These are phyloP conservation scores for Chaenocephalus aceratus DNA, from an alignment of 2,113 vertebrate species.

Conservation along the genomic window DNA sequence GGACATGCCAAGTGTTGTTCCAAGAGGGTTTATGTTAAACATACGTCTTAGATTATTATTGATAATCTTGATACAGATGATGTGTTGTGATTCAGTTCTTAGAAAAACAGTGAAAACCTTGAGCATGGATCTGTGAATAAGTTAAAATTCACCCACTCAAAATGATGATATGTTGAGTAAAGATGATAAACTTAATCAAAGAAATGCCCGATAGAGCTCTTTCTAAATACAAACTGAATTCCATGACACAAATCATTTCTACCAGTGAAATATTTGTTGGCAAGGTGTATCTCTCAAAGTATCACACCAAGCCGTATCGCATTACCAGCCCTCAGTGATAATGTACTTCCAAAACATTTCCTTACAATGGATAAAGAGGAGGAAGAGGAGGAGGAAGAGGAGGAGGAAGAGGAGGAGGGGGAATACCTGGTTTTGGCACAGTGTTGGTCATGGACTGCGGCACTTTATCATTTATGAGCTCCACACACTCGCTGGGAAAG, in stretches of 20 bases:
- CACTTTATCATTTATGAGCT: conserved; percentile 98
- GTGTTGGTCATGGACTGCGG: conserved; percentile 97
- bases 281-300: too few species aligned
- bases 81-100: background rate
- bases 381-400: conserved; percentile 11
- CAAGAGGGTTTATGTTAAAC: conserved; percentile 16
- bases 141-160: background rate
- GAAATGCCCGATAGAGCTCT: background rate
- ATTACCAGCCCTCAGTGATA: conserved; percentile 17
- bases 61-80: background rate
- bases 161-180: background rate
- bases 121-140: background rate
- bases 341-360: conserved; percentile 30
- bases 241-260: background rate
- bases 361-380: conserved; percentile 15
- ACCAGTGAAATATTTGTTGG: background rate
- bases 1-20: background rate
- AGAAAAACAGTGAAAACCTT: background rate
- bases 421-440: conserved; percentile 95
- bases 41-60: conserved; percentile 10
- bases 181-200: background rate
- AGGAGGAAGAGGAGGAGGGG: too few species aligned
- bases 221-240: background rate
- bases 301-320: background rate
- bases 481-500: conserved; percentile 98